Evolutionary conservation across 2,797 vertebrate genomes (phyloP).

Genomic region (Acanthurus leucopareius): DNA sequence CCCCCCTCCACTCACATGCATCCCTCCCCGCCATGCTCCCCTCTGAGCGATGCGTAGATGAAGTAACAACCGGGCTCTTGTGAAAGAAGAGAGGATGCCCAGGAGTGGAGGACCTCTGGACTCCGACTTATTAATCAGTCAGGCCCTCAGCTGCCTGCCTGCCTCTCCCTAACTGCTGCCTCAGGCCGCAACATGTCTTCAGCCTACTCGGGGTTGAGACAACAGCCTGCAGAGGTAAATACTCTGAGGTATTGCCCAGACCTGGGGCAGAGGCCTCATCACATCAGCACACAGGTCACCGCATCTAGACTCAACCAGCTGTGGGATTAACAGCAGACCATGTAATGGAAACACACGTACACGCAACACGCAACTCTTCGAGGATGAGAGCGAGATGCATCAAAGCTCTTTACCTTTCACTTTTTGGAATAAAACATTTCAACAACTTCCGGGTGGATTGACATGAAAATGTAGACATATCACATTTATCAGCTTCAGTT

Average conservation of each 20-base stretch:
- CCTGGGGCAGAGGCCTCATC: constrained; percentile 55
- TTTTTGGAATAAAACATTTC: background rate
- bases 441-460: background rate
- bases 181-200: constrained; percentile 60
- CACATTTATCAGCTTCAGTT: background rate
- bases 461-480: background rate
- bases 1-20: constrained; percentile 23
- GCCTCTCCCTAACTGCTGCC: constrained; percentile 57
- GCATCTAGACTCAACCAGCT: constrained; percentile 57
- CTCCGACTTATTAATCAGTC: constrained; percentile 81
- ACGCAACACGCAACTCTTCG: constrained; percentile 25
- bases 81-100: constrained; percentile 84
- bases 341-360: constrained; percentile 12
- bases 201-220: constrained; percentile 55
- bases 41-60: constrained; percentile 72
- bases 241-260: constrained; percentile 60
- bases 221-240: constrained; percentile 65
- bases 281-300: constrained; percentile 65
- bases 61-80: constrained; percentile 79
- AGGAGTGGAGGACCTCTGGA: constrained; percentile 83
- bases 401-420: background rate
- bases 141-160: constrained; percentile 60
- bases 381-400: constrained; percentile 32
- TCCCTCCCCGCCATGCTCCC: constrained; percentile 29
- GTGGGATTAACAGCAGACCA: constrained; percentile 51